Percentiles rank a stretch among this genome's conserved stretches.
Evolutionary conservation across 35 echinoderm and acorn worm species (phyloP).

Genomic region (Anneissia japonica): DNA sequence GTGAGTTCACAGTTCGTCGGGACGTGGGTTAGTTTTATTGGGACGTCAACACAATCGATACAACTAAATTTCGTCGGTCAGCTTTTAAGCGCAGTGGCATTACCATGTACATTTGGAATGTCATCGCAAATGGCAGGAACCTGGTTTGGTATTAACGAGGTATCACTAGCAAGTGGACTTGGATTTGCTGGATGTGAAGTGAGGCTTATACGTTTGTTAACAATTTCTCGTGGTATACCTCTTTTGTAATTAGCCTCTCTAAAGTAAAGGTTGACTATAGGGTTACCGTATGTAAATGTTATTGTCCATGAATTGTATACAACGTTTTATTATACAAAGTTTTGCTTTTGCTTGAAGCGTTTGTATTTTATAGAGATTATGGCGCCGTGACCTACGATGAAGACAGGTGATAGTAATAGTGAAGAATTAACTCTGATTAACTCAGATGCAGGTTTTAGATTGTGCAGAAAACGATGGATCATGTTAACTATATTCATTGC

Average conservation of each 20-base stretch:
- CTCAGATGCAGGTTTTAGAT: background rate
- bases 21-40: background rate
- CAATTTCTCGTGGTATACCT: too few relatives aligned
- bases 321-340: too few relatives aligned
- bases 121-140: background rate
- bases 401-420: too few relatives aligned
- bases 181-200: background rate
- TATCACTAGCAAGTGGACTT: background rate
- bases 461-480: background rate
- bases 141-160: background rate
- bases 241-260: too few relatives aligned
- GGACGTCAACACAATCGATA: background rate
- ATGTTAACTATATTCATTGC: background rate
- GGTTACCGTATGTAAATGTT: too few relatives aligned
- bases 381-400: too few relatives aligned
- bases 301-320: too few relatives aligned
- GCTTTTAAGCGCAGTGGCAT: background rate
- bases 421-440: too few relatives aligned
- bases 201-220: too few relatives aligned
- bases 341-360: too few relatives aligned
- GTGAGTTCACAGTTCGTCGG: background rate
- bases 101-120: background rate
- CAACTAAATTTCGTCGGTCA: background rate
- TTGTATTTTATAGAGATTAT: too few relatives aligned
- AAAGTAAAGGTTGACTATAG: too few relatives aligned